Evolutionary conservation across 2,888 invertebrate species (phyloP).

Genomic region (Zonitis immaculata): DNA sequence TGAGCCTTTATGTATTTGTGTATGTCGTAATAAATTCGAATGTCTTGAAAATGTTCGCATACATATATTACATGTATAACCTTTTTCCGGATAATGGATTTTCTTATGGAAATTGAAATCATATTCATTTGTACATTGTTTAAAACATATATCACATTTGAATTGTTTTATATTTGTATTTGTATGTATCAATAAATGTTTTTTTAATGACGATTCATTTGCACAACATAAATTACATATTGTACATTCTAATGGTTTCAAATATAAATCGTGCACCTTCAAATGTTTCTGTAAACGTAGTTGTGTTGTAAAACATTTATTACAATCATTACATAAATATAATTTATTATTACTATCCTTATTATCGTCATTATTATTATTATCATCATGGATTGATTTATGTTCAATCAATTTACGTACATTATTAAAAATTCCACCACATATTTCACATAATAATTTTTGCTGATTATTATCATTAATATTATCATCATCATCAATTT

Average conservation of each 20-base stretch:
- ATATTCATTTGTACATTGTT: constrained; percentile 44
- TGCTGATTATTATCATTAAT: no score
- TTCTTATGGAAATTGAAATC: constrained; percentile 49
- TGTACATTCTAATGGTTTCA: constrained; percentile 46
- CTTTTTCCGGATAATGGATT: constrained; percentile 36
- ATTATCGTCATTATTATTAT: not conserved
- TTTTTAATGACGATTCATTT: constrained; percentile 45
- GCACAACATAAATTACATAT: constrained; percentile 48
- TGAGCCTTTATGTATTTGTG: constrained; percentile 37
- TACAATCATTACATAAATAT: constrained; percentile 46
- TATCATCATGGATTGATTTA: constrained; percentile 12
- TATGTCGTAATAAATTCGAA: constrained; percentile 40
- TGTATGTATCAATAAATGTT: constrained; percentile 49
- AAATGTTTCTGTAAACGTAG: constrained; percentile 47
- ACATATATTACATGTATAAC: constrained; percentile 37
- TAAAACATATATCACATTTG: constrained; percentile 47
- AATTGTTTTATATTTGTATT: constrained; percentile 35
- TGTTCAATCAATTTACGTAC: constrained; percentile 16
- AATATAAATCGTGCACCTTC: constrained; percentile 45
- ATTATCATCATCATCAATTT: not conserved
- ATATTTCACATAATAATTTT: constrained; percentile 17
- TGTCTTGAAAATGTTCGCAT: constrained; percentile 40
- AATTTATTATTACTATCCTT: constrained; percentile 25
- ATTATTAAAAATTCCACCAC: constrained; percentile 15
- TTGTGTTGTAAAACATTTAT: constrained; percentile 47